Evolutionary conservation across 2,113 vertebrate genomes (phyloP), one percentile per base, ranked within the genome.

Genomic region (Pao palembangensis): DNA sequence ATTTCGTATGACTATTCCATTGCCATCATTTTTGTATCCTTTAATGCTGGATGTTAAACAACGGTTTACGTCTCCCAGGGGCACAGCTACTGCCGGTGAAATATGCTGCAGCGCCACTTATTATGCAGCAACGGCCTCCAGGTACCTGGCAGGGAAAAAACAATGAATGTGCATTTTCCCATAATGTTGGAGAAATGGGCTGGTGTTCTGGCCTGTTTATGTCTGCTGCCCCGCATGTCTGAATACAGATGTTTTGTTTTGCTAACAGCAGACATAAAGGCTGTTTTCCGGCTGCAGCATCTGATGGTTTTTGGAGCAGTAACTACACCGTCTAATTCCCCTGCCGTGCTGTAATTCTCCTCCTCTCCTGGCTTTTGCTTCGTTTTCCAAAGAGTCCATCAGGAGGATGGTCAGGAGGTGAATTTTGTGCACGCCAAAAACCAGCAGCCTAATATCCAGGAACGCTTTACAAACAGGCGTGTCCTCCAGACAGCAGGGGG

Each of bases 401-500:
- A 28, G 25, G 25, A 4, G 2, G 21, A 23, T 3, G 21, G 21
- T 31, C 28, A 31, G 75, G 28, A 31, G 28, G 58, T 52, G 64
- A 56, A 28, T 55, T 62, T 69, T 67, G 28, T 61, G 47, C 61
- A 72, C 59, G 71, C 42, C 49, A 62, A 43, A 19, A 46, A 65
- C 54, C 51, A 61, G n/a, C 31, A 59, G 57, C 63, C 11, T 7
- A 5, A 38, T 38, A 10, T 3, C 3, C 10, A 38, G 34, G 34
- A 38, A 38, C 10, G 34, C 1, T 8, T 38, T 61, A 38, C 19
- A 46, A 49, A 53, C 52, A 67, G 43, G 47, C 44, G 48, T 64
- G 55, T 74, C 56, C 28, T 48, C 13, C 20, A 48, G 48, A 54
- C 81, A 67, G 70, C 54, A 73, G 69, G 67, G 64, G 78, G 55